Evolutionary conservation across 2,113 vertebrate species (phyloP).

Genomic region (Fulmarus glacialis): DNA sequence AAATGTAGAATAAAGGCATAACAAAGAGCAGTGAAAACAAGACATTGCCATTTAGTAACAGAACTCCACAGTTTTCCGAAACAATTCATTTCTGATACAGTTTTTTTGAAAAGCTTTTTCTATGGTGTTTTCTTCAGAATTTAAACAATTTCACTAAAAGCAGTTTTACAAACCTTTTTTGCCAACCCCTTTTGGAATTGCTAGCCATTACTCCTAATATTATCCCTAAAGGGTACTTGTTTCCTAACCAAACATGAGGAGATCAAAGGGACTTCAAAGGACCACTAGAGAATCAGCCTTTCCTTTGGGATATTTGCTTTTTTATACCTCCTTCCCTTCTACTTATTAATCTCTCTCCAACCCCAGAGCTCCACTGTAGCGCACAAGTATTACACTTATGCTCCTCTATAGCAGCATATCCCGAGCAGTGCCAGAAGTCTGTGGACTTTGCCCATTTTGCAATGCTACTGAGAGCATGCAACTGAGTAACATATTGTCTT

Average conservation of each 20-base stretch:
- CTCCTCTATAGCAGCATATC: background rate
- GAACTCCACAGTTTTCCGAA: background rate
- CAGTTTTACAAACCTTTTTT: background rate
- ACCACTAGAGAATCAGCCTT: background rate
- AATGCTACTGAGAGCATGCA: background rate
- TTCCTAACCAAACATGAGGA: background rate
- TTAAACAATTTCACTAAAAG: background rate
- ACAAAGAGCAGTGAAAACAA: background rate
- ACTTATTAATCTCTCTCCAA: background rate
- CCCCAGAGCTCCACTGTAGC: background rate
- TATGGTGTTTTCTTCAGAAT: background rate
- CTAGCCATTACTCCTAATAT: background rate
- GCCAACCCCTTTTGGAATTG: background rate
- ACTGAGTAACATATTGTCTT: background rate
- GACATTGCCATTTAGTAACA: background rate
- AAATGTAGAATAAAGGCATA: background rate
- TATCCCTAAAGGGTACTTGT: background rate
- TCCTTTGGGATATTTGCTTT: background rate
- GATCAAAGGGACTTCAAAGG: background rate
- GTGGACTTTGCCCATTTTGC: background rate
- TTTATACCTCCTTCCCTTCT: background rate
- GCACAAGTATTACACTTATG: rapidly evolving
- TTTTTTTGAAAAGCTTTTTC: background rate
- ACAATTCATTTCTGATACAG: background rate
- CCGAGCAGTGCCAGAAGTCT: background rate